Percentiles rank a stretch among this genome's conserved stretches.
phyloP scores from a whole-genome alignment of 2,797 vertebrate genomes.

The Myripristis jacobus region DNA sequence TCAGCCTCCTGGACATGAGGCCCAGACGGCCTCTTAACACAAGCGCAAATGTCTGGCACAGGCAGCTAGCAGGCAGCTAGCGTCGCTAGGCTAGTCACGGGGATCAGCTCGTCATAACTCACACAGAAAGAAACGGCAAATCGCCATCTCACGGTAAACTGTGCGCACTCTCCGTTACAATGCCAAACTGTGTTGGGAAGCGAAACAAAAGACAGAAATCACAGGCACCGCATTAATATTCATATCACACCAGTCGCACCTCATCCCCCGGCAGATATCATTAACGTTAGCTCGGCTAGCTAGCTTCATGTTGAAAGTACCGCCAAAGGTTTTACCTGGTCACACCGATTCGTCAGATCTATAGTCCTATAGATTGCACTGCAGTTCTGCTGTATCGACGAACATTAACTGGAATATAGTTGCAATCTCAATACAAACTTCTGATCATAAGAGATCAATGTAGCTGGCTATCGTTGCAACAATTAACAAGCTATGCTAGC shows the following conservation, averaged over 20 bases:
- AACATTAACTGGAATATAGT: slow-evolving; percentile 56
- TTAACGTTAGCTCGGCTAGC: slow-evolving; percentile 65
- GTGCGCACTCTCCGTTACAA: fast-evolving
- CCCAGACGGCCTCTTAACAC: slow-evolving; percentile 53
- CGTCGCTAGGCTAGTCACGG: slow-evolving; percentile 22
- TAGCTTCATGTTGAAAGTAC: slow-evolving; percentile 79
- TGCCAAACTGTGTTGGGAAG: neutral
- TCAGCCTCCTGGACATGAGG: slow-evolving; percentile 49
- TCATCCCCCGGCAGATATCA: slow-evolving; percentile 47
- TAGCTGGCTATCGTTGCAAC: slow-evolving; percentile 19
- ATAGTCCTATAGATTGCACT: slow-evolving; percentile 51
- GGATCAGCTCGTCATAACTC: slow-evolving; percentile 21
- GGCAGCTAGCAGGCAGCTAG: slow-evolving; percentile 66
- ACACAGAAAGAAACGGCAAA: neutral
- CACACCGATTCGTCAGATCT: slow-evolving; percentile 67
- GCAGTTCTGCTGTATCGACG: slow-evolving; percentile 30
- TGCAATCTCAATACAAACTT: slow-evolving; percentile 39
- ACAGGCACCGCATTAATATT: slow-evolving; percentile 17
- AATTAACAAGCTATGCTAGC: slow-evolving; percentile 57
- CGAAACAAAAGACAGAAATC: neutral
- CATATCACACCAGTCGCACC: slow-evolving; percentile 49
- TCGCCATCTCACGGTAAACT: neutral
- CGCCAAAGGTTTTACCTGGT: slow-evolving; percentile 84
- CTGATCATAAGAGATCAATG: slow-evolving; percentile 41
- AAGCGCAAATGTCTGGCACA: slow-evolving; percentile 54